A percentile compares a stretch with the other conserved stretches of the same genome.
Conservation (phyloP, 2,888 invertebrate genomes). For the Liopterus haemorrhoidalis region DNA sequence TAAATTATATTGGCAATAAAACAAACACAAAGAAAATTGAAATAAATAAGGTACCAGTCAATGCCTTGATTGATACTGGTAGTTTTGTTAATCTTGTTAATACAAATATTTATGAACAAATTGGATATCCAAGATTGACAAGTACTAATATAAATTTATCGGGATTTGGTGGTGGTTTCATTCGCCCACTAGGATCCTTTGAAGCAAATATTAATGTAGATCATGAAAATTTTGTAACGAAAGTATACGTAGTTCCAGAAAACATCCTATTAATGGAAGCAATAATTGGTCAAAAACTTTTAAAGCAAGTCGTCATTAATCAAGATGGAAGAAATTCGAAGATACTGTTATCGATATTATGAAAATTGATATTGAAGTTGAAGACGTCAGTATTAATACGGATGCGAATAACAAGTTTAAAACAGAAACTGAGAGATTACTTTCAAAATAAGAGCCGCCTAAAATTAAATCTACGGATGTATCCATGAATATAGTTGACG, state of each 20-base stretch:
- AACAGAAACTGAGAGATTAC: no score
- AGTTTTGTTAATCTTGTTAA: no score
- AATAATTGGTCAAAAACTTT: conserved; percentile 5
- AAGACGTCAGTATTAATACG: no score
- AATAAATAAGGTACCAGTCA: no score
- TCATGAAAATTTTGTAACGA: neutral
- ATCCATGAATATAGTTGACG: conserved; percentile 24
- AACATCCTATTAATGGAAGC: no score
- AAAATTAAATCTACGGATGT: conserved; percentile 26
- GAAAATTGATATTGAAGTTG: no score
- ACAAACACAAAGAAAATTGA: no score
- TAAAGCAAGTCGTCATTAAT: neutral
- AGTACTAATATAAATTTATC: neutral
- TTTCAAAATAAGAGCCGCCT: no score
- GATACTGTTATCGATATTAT: no score
- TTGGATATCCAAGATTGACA: neutral
- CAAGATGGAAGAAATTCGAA: neutral
- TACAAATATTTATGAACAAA: neutral
- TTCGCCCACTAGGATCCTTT: neutral
- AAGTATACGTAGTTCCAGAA: neutral
- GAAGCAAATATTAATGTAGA: neutral
- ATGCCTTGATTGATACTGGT: no score
- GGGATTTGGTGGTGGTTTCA: neutral
- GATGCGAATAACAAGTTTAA: no score
- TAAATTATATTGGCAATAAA: no score